Evolutionary conservation across 2,797 vertebrate genomes (phyloP).

Genomic region (Diglossa cyanea): DNA sequence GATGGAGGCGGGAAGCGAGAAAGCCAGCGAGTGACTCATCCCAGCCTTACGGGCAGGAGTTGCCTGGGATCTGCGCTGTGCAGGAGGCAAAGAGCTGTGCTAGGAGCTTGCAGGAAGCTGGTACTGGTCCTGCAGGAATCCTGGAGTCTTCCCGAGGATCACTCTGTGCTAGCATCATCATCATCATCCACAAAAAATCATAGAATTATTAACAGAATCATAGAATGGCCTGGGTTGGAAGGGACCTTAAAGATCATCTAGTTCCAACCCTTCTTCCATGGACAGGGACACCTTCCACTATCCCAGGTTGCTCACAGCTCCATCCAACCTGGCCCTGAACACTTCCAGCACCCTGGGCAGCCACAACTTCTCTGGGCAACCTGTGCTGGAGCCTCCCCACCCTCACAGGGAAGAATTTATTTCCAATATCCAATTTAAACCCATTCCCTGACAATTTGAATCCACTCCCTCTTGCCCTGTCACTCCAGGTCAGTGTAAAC

Average conservation of each 20-base stretch:
- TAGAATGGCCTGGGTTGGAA: neutral
- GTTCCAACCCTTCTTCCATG: neutral
- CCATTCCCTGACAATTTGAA: neutral
- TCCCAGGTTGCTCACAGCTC: neutral
- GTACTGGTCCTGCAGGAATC: neutral
- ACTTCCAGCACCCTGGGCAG: neutral
- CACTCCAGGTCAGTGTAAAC: neutral
- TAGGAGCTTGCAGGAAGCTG: neutral
- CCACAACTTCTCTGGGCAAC: neutral
- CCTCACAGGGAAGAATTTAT: neutral
- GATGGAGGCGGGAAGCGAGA: constrained; percentile 47
- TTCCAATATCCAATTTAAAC: neutral
- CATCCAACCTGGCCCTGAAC: neutral
- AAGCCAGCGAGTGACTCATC: constrained; percentile 51
- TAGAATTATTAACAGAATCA: neutral
- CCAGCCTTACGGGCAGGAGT: constrained; percentile 6
- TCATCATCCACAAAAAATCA: neutral
- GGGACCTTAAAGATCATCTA: neutral
- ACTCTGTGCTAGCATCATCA: neutral
- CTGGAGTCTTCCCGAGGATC: neutral
- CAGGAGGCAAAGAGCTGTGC: neutral
- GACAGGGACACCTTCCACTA: neutral
- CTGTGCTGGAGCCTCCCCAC: too few species aligned
- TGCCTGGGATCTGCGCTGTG: neutral
- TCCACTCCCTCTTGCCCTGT: neutral